Evolutionary conservation across 2,797 vertebrate species (phyloP), one percentile per base, ranked within the genome.

Genomic region (Siniperca scherzeri): DNA sequence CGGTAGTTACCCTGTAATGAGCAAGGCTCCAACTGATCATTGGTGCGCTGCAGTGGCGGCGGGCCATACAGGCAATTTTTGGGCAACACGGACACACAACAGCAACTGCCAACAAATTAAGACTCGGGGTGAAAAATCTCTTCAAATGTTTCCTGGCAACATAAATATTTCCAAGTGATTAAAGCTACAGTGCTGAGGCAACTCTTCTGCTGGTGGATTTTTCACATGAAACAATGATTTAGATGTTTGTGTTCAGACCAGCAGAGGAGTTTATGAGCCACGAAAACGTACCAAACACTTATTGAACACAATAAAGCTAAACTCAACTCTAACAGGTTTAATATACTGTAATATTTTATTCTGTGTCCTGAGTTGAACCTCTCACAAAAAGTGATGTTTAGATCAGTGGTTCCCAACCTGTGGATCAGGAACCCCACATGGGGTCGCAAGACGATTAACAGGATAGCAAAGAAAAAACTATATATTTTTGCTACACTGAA

Each of bases 81-180:
- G 85, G 92, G 71, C 87, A 89, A 86, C 70, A 9, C 22, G 25
- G 86, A 88, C 87, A 62, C 87, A 81, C 50, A 85, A 77, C 70
- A 69, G 50, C 80, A 89, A 88, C 80, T 83, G 91, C 92, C 89
- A 92, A 78, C 69, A 73, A 92, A 94, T 93, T 81, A 91, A 84
- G 81, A 87, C 66, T 88, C 3, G 42, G 79, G 66, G 66, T 84
- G 65, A 92, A 92, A 81, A 89, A 86, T 90, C 80, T 87, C 83
- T 85, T 85, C 87, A 92, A 94, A 91, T 91, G 91, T 94, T 93
- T 94, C 94, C 93, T 94, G 94, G 94, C 94, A 93, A 92, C 84
- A 87, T 65, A 87, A 87, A 92, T 91, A 92, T 94, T 94, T 94
- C 93, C 92, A 93, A 90, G 91, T 82, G 88, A 93, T 94, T 94